A percentile compares a stretch with the other conserved stretches of the same genome.
phyloP scores from a whole-genome alignment of 2,113 vertebrate species.

The Mirounga angustirostris region DNA sequence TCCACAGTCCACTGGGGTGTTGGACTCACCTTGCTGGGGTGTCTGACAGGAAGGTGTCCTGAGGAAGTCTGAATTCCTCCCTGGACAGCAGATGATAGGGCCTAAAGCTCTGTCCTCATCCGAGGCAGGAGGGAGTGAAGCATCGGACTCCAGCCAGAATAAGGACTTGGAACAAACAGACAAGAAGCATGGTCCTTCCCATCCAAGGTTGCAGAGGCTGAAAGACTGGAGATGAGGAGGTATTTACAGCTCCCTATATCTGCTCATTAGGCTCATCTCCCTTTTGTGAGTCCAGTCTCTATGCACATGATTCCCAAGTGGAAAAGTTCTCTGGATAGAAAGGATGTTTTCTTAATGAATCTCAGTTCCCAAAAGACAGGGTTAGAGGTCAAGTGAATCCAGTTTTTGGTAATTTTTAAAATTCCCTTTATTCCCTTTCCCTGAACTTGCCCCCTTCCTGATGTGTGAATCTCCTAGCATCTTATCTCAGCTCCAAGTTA shows the following conservation, averaged over 20 bases:
- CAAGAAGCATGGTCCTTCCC: background rate
- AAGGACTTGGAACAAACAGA: background rate
- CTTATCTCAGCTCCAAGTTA: background rate
- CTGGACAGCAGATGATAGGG: background rate
- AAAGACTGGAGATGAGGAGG: background rate
- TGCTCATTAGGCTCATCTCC: background rate
- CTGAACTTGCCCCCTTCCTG: background rate
- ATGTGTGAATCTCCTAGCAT: background rate
- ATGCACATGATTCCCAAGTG: background rate
- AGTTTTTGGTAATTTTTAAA: background rate
- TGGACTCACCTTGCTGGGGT: background rate
- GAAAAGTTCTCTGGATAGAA: background rate
- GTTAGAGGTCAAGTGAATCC: background rate
- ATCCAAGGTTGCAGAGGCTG: background rate
- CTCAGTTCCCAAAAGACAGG: background rate
- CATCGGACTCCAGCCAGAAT: background rate
- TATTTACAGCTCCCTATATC: background rate
- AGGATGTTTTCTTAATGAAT: background rate
- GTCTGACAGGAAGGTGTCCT: background rate
- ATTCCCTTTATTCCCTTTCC: background rate
- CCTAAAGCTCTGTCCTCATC: background rate
- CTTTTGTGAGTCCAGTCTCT: background rate
- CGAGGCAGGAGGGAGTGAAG: background rate
- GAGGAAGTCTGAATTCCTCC: background rate
- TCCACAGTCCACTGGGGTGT: background rate